Evolutionary conservation across 2,888 invertebrate species (phyloP).

Genomic region (Agrotis segetum): DNA sequence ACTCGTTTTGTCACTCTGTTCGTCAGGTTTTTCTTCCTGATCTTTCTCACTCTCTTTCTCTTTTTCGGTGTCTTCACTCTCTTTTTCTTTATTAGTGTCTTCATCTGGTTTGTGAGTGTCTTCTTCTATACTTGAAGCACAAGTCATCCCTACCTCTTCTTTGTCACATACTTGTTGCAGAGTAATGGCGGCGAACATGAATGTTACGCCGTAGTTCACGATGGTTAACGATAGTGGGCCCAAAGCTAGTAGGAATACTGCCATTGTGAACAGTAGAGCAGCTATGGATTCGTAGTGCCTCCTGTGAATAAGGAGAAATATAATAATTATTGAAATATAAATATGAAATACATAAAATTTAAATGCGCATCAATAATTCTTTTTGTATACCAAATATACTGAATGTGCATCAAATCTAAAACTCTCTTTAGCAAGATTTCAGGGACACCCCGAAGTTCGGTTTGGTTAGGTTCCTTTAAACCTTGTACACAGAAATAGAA

Average conservation of each 20-base stretch:
- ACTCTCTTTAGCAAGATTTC: no score
- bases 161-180: slow-evolving; percentile 90
- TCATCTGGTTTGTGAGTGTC: slow-evolving; percentile 37
- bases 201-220: slow-evolving; percentile 91
- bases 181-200: slow-evolving; percentile 89
- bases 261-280: slow-evolving; percentile 88
- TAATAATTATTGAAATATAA: background rate
- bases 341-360: no score
- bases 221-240: slow-evolving; percentile 92
- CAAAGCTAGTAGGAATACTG: slow-evolving; percentile 90
- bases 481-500: no score
- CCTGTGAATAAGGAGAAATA: slow-evolving; percentile 79
- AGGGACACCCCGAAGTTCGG: no score
- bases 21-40: slow-evolving; percentile 17
- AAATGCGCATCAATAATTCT: no score
- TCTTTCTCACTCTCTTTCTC: slow-evolving; percentile 6
- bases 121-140: slow-evolving; percentile 4
- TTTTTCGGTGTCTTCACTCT: slow-evolving; percentile 42
- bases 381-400: no score
- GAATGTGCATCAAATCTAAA: no score
- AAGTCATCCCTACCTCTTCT: slow-evolving; percentile 26
- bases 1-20: slow-evolving; percentile 33
- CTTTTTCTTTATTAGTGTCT: slow-evolving; percentile 36
- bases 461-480: no score
- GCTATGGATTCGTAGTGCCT: slow-evolving; percentile 84